Conservation (phyloP, 2,113 vertebrate species). For the Coregonus clupeaformis region DNA sequence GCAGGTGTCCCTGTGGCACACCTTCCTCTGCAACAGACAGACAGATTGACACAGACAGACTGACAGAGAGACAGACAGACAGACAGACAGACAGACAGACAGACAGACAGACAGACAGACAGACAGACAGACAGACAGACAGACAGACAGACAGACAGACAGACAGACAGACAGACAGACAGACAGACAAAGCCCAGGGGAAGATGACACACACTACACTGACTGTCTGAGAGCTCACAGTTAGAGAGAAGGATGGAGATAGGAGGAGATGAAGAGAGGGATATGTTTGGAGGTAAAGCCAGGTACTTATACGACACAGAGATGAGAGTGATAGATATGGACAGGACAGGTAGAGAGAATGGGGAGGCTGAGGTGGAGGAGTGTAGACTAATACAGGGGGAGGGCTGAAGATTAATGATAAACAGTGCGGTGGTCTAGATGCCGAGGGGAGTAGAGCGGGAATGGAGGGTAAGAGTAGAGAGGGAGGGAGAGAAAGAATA, state of each 20-base stretch:
- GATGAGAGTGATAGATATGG: not conserved
- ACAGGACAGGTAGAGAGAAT: not conserved
- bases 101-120: conserved; percentile 8
- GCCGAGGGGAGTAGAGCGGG: not conserved
- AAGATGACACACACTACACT: too few relatives aligned
- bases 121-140: not conserved
- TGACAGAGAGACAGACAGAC: too few relatives aligned
- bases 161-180: not conserved
- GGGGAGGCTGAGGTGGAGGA: not conserved
- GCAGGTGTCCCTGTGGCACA: too few relatives aligned
- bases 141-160: not conserved
- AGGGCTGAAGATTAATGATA: not conserved
- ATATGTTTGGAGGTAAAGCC: not conserved
- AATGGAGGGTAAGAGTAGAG: too few relatives aligned
- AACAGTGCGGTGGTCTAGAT: not conserved
- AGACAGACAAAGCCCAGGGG: too few relatives aligned
- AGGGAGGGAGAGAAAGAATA: conserved; percentile 23
- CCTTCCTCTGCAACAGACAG: not conserved
- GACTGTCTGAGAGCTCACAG: not conserved
- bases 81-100: not conserved
- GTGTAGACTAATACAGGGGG: not conserved
- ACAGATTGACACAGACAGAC: not conserved
- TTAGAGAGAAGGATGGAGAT: conserved; percentile 13
- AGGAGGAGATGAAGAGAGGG: conserved; percentile 18
- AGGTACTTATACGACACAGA: too few relatives aligned